Conservation (phyloP, 2,113 vertebrate genomes). For the Lepisosteus oculatus region DNA sequence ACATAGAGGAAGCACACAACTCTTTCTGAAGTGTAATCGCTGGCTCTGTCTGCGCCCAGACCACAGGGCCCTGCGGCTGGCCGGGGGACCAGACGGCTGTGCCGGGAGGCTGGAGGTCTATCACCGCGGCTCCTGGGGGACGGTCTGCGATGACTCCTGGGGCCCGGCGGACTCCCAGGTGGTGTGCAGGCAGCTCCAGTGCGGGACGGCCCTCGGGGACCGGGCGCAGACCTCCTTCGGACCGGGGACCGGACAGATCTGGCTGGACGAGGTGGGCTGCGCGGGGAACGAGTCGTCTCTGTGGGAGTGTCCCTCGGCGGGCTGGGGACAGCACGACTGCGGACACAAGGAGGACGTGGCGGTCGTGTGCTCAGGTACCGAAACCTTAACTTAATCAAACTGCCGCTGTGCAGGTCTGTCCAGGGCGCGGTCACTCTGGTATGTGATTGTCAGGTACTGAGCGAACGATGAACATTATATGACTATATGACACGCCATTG, state of each 20-base stretch:
- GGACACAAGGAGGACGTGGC: background rate
- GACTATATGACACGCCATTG: too few species aligned
- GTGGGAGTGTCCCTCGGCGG: background rate
- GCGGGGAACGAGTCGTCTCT: background rate
- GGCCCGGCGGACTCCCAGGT: conserved; percentile 26
- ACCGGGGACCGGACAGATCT: conserved; percentile 25
- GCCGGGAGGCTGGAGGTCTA: conserved; percentile 30
- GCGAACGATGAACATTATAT: too few species aligned
- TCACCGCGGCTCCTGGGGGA: conserved; percentile 18
- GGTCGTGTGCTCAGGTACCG: background rate
- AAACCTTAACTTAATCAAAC: background rate
- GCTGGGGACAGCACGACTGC: conserved; percentile 27
- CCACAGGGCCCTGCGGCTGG: too few species aligned
- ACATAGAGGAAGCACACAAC: background rate
- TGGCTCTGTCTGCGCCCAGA: background rate
- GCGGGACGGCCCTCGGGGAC: conserved; percentile 24
- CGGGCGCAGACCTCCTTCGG: conserved; percentile 23
- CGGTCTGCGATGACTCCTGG: background rate
- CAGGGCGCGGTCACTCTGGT: too few species aligned
- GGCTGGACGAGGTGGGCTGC: background rate
- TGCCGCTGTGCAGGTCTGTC: background rate
- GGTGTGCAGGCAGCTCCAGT: conserved; percentile 40
- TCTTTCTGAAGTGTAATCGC: background rate
- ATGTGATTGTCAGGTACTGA: too few species aligned
- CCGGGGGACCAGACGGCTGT: too few species aligned